Conservation (phyloP, 2,797 vertebrate species). For the Sebastes cheni region DNA sequence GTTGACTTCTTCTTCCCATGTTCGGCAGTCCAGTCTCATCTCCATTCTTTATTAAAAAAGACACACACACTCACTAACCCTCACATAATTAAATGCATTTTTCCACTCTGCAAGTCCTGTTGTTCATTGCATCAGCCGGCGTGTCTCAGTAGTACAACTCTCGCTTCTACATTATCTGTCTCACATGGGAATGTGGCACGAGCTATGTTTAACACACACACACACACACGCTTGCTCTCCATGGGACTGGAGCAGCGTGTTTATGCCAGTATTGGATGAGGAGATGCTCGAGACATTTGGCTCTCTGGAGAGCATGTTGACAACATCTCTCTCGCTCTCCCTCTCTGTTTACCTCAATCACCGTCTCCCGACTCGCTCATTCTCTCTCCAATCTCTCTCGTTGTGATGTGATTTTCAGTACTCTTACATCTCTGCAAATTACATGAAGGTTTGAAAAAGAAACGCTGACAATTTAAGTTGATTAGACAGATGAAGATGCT, state of each 20-base stretch:
- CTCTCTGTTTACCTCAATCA: constrained; percentile 46
- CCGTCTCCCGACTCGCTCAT: constrained; percentile 6
- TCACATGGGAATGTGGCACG: constrained; percentile 60
- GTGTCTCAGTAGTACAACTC: constrained; percentile 55
- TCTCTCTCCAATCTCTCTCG: background rate
- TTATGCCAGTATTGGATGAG: constrained; percentile 62
- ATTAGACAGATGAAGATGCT: constrained; percentile 12
- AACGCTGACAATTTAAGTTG: constrained; percentile 9
- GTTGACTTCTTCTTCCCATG: constrained; percentile 29
- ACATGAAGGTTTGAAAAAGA: background rate
- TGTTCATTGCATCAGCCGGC: constrained; percentile 74
- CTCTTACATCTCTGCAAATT: constrained; percentile 13
- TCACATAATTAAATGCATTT: constrained; percentile 53
- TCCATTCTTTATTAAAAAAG: constrained; percentile 42
- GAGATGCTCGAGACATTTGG: constrained; percentile 63
- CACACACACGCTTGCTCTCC: constrained; percentile 19
- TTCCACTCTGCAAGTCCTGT: constrained; percentile 56
- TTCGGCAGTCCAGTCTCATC: constrained; percentile 45
- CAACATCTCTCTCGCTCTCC: constrained; percentile 27
- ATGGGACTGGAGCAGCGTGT: constrained; percentile 60
- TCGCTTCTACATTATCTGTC: constrained; percentile 48
- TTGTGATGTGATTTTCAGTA: background rate
- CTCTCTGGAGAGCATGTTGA: constrained; percentile 61
- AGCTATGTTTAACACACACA: constrained; percentile 37
- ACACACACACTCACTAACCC: constrained; percentile 24